Evolutionary conservation across 2,888 invertebrate species (phyloP), one percentile per base, ranked within the genome.

Genomic region (Tinea pellionella): DNA sequence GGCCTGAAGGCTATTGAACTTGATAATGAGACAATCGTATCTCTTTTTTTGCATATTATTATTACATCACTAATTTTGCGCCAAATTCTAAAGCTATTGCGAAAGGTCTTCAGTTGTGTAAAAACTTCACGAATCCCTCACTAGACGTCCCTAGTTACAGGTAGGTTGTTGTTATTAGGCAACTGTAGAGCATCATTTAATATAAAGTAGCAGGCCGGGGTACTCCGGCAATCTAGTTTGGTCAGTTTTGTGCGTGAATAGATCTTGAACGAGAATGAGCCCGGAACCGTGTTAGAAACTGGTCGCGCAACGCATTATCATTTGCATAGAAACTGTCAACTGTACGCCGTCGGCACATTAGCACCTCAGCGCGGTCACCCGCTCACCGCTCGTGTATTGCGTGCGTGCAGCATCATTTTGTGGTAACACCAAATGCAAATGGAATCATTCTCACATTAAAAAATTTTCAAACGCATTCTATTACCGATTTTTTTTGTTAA

Each of bases 321-420:
- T 87, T 87, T 86, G 86, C 87, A 86, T 87, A 87, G 86, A 85
- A 84, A 86, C 85, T 85, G 86, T 83, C 84, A 80, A 75, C 69
- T 74, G 73, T 78, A 82, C 78, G 76, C 78, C 77, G 78, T 71
- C 68, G 61, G 64, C 66, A 76, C 73, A 81, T 84, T 84, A 84
- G 79, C 84, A 80, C 83, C 81, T 82, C 64, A 60, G 62, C 61
- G 65, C 61, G 60, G 61, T 60, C 47, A 61, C 61, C 59, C 60
- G 61, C 60, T 51, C 62, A 59, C 60, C 61, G 59, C 60, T 12
- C 56, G 37, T 42, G 61, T 19, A 59, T 41, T 62, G 30, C 18
- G 60, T 32, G 19, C 56, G 41, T 24, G 32, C 57, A n/a, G n/a
- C n/a, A n/a, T n/a, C n/a, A n/a, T 2, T n/a, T 32, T 32, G 19